Conservation (phyloP, 2,888 invertebrate species). For the Rotaria macrura region DNA sequence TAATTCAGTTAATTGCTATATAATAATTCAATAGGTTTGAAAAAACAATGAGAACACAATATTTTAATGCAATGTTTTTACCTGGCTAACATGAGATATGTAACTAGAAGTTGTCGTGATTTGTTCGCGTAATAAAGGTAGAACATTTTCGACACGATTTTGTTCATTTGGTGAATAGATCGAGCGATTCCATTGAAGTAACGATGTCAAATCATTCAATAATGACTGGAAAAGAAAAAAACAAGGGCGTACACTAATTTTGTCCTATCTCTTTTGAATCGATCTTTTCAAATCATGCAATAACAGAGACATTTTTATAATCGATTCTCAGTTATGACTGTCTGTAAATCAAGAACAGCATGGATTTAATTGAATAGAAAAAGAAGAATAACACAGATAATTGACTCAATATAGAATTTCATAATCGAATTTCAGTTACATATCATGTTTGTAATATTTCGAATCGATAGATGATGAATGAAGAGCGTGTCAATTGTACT, state of each 20-base stretch:
- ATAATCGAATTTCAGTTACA: too few relatives aligned
- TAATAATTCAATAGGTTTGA: neutral
- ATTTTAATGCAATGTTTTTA: neutral
- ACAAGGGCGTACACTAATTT: too few relatives aligned
- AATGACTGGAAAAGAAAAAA: neutral
- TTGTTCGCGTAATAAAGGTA: neutral
- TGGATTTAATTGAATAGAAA: too few relatives aligned
- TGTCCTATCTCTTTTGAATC: too few relatives aligned
- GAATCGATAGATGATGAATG: too few relatives aligned
- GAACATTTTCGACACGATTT: neutral
- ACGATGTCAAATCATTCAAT: neutral
- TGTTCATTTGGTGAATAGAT: neutral
- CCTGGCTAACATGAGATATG: conserved; percentile 8
- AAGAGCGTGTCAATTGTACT: too few relatives aligned
- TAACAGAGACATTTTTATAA: too few relatives aligned
- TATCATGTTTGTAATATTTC: too few relatives aligned
- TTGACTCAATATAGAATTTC: too few relatives aligned
- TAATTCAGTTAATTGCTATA: neutral
- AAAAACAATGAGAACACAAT: neutral
- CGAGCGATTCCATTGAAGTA: neutral
- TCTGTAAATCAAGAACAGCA: too few relatives aligned
- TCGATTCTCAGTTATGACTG: too few relatives aligned
- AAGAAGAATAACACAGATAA: too few relatives aligned
- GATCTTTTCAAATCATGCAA: neutral
- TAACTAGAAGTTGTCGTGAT: neutral